Evolutionary conservation across 23 tunicate genomes (phyloP).

Genomic region (Trididemnum miniatum): DNA sequence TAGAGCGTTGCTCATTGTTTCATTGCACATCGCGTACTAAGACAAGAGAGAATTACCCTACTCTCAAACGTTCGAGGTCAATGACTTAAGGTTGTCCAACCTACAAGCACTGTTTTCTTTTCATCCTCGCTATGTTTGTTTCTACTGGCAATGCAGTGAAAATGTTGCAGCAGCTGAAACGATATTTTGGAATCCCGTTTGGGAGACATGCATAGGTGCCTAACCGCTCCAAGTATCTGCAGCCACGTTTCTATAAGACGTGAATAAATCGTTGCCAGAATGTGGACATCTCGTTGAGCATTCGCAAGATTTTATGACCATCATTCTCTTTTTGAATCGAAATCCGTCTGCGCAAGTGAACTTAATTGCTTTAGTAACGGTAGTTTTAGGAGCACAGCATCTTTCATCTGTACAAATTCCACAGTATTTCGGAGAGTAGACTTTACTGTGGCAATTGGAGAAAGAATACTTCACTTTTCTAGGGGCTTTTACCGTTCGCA

Average conservation of each 20-base stretch:
- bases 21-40: too few species aligned
- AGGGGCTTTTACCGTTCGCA: conserved; percentile 58
- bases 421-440: conserved; percentile 81
- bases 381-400: conserved; percentile 74
- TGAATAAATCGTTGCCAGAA: conserved; percentile 59
- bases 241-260: conserved; percentile 41
- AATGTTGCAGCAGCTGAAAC: too few species aligned
- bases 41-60: too few species aligned
- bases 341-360: conserved; percentile 78
- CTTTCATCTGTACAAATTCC: conserved; percentile 67
- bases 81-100: neutral
- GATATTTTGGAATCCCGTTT: too few species aligned
- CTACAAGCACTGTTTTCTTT: neutral
- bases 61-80: neutral
- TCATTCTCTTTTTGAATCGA: conserved; percentile 75
- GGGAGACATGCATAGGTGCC: too few species aligned
- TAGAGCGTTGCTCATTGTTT: too few species aligned
- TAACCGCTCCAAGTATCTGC: conserved; percentile 72
- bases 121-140: neutral
- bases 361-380: conserved; percentile 51
- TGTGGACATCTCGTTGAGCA: conserved; percentile 52
- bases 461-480: conserved; percentile 70
- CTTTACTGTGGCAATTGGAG: conserved; percentile 82
- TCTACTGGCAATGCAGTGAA: too few species aligned
- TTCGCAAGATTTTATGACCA: conserved; percentile 74